Evolutionary conservation across 2,113 vertebrate species (phyloP), one percentile per base, ranked within the genome.

Genomic region (Anoplopoma fimbria): DNA sequence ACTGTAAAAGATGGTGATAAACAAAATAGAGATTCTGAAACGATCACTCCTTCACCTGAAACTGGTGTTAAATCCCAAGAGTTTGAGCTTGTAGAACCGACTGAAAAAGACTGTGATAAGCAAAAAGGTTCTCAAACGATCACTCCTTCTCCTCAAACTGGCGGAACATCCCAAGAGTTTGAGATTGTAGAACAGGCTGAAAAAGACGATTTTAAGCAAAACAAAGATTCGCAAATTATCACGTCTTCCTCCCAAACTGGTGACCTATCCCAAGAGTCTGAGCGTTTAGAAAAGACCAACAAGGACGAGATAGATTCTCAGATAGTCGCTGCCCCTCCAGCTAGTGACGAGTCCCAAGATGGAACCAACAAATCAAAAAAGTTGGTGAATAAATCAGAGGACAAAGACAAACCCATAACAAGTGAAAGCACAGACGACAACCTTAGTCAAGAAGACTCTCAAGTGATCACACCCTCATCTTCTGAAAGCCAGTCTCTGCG

Each of bases 401-500:
- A 63, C 17, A 69, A 72, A 40, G 82, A 79, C 2, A 27, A 90
- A 55, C 15, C 0, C 6, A 17, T 58, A 0, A 27, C 60, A 12
- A 55, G 1, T 17, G 62, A 68, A 31, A 5, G 4, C 3, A n/a
- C 17, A 4, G 69, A 72, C 10, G 79, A 83, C 2, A 19, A 42
- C n/a, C 38, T 75, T 0, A 78, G 67, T 74, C 89, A 84, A 69
- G 75, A 90, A 1, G 74, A 83, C 38, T 87, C 88, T 25, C 70
- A 86, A 53, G 65, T 3, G 4, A 51, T 36, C 49, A 77, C 64
- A 6, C 69, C 75, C 3, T 62, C n/a, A n/a, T n/a, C 87, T 4
- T 51, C 79, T 62, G 82, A 83, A 0, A 67, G 77, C 23, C 83
- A 78, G 33, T 25, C 75, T 9, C 55, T 42, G 27, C 73, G 77